A percentile compares a stretch with the other conserved stretches of the same genome.
These are phyloP conservation scores for Sussaba pulchella DNA, from an alignment of 2,888 invertebrate species.

Conservation along the genomic window DNA sequence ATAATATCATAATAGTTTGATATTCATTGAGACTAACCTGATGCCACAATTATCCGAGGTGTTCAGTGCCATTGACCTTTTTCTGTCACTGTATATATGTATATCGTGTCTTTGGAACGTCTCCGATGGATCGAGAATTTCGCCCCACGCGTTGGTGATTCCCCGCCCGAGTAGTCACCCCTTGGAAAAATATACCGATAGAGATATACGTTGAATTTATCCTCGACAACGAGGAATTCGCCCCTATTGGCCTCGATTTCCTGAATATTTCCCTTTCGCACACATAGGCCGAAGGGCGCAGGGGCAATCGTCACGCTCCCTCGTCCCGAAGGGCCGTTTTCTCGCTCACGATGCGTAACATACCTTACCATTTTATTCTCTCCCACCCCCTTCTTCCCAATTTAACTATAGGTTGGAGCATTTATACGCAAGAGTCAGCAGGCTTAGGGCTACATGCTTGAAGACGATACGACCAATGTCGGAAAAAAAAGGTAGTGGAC, in stretches of 20 bases:
- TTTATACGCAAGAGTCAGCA: neutral
- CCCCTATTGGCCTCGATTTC: slow-evolving; percentile 44
- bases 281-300: neutral
- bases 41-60: slow-evolving; percentile 44
- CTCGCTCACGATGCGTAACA: slow-evolving; percentile 2
- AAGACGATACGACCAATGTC: neutral
- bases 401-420: slow-evolving; percentile 9
- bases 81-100: slow-evolving; percentile 4
- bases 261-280: neutral
- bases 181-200: slow-evolving; percentile 32
- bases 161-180: slow-evolving; percentile 47
- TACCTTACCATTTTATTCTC: slow-evolving; percentile 27
- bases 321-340: neutral
- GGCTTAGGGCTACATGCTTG: neutral
- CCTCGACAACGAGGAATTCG: slow-evolving; percentile 52
- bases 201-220: slow-evolving; percentile 53
- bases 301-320: slow-evolving; percentile 10
- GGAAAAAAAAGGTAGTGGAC: neutral
- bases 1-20: no score
- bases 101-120: slow-evolving; percentile 10
- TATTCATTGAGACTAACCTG: neutral
- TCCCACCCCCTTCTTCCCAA: neutral
- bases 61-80: slow-evolving; percentile 30
- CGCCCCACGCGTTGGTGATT: slow-evolving; percentile 44
- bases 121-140: slow-evolving; percentile 54